phyloP scores from a whole-genome alignment of 64 coral and sea anemone genomes.

The Anthopleura sola region DNA sequence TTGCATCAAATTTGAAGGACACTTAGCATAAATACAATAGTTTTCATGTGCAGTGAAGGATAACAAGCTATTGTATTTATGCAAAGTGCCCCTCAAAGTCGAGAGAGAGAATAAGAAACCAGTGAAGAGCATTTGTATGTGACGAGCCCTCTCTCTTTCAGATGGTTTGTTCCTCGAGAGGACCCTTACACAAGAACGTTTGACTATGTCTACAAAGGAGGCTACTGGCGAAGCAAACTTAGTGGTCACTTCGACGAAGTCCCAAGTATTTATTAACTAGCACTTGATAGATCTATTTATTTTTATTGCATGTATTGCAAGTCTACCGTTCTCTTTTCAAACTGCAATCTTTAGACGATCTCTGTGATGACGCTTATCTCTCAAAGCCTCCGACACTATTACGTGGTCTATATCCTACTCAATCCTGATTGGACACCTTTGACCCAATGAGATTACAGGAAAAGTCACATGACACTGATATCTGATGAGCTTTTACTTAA shows the following conservation, averaged over 20 bases:
- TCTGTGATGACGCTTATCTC: not conserved
- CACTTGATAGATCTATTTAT: not conserved
- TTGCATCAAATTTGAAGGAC: too few species aligned
- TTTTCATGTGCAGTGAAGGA: too few species aligned
- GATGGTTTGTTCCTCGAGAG: constrained; percentile 84
- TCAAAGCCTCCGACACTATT: not conserved
- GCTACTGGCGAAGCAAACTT: constrained; percentile 69
- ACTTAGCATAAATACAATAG: too few species aligned
- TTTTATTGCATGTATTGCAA: constrained; percentile 1
- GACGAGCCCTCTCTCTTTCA: not conserved
- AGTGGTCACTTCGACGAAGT: constrained; percentile 56
- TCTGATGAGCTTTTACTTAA: not conserved
- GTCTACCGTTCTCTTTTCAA: not conserved
- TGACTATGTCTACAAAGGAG: constrained; percentile 88
- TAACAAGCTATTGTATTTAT: too few species aligned
- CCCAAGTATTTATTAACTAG: constrained; percentile 57
- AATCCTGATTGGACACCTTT: not conserved
- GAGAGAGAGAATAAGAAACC: too few species aligned
- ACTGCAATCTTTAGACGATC: not conserved
- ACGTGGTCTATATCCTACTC: not conserved
- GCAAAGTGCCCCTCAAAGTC: too few species aligned
- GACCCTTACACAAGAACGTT: constrained; percentile 80
- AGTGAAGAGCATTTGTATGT: too few species aligned
- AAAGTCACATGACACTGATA: not conserved
- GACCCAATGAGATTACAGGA: not conserved